phyloP scores from a whole-genome alignment of 2,113 vertebrate species.

The Syrmaticus mikado region DNA sequence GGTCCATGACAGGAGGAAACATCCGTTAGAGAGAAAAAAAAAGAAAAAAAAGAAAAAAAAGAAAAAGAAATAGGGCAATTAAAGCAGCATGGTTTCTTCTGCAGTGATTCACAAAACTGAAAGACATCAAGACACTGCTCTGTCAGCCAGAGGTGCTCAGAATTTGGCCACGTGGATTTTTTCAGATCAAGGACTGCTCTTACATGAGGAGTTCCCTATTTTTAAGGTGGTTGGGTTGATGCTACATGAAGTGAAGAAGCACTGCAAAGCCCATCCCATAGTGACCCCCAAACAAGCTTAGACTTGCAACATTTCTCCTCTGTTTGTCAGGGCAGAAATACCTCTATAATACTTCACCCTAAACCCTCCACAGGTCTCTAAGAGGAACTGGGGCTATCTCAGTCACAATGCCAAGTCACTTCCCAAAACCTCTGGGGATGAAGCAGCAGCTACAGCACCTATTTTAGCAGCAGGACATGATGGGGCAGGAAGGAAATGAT shows the following conservation, averaged over 20 bases:
- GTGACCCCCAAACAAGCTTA: background rate
- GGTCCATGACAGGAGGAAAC: background rate
- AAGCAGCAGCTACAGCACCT: background rate
- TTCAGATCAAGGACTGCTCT: background rate
- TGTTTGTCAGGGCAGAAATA: background rate
- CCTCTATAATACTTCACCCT: background rate
- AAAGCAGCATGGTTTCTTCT: background rate
- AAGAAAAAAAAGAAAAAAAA: background rate
- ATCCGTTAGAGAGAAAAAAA: background rate
- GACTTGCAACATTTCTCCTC: background rate
- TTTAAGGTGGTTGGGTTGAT: constrained; percentile 49
- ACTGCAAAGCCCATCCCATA: background rate
- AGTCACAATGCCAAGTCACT: background rate
- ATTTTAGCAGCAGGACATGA: constrained; percentile 19
- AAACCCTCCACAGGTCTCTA: background rate
- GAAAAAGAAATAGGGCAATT: background rate
- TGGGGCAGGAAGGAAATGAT: background rate
- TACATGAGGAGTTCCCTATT: background rate
- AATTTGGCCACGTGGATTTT: background rate
- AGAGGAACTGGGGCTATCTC: background rate
- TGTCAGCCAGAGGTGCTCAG: background rate
- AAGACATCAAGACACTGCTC: background rate
- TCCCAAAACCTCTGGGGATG: background rate
- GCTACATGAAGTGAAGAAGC: constrained; percentile 1
- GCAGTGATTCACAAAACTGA: background rate